A percentile compares a stretch with the other conserved stretches of the same genome.
These are phyloP conservation scores for Mamestra configurata DNA, from an alignment of 1,140 invertebrate genomes.

Conservation along the genomic window DNA sequence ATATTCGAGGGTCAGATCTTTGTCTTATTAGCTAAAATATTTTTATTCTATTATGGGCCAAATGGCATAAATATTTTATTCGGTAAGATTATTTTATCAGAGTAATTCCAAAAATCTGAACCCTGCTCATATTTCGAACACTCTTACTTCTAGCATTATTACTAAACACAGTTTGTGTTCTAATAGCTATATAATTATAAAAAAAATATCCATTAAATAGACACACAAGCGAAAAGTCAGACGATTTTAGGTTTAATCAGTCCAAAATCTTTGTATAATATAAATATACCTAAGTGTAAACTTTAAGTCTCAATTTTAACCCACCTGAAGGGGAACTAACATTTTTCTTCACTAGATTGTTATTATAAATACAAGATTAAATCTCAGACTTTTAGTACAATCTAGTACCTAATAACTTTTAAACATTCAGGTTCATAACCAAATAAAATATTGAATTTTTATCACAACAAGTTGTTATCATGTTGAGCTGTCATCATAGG, in stretches of 20 bases:
- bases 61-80: background rate
- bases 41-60: too few species aligned
- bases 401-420: background rate
- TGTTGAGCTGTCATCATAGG: conserved; percentile 46
- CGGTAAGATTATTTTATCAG: background rate
- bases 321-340: conserved; percentile 36
- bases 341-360: conserved; percentile 8
- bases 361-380: background rate
- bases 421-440: background rate
- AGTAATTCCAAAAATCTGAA: background rate
- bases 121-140: background rate
- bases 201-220: background rate
- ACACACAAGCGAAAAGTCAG: background rate
- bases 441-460: conserved; percentile 2
- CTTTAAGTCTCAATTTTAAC: background rate
- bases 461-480: conserved; percentile 46
- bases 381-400: background rate
- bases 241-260: background rate
- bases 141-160: background rate
- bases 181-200: background rate
- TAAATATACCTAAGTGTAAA: background rate
- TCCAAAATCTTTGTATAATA: background rate
- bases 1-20: too few species aligned
- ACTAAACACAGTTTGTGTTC: background rate
- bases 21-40: too few species aligned